phyloP scores from a whole-genome alignment of 2,888 invertebrate genomes.

The Monochamus alternatus region DNA sequence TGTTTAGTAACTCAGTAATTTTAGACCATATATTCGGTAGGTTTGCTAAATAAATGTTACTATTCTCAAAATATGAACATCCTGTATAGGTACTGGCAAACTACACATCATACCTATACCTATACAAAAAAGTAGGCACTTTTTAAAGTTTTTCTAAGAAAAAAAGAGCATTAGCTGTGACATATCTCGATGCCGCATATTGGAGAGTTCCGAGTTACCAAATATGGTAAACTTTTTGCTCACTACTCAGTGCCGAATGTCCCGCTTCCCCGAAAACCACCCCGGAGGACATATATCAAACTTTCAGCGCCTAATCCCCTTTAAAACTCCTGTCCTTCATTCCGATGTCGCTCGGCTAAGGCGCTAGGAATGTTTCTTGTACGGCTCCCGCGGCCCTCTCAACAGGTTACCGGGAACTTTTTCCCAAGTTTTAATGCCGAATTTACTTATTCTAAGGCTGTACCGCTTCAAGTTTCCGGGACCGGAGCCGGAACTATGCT shows the following conservation, averaged over 20 bases:
- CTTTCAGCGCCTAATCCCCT: slow-evolving; percentile 16
- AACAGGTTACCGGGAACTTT: slow-evolving; percentile 26
- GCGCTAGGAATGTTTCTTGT: slow-evolving; percentile 6
- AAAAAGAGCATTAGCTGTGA: no score
- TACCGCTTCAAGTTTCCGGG: slow-evolving; percentile 2
- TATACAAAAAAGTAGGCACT: no score
- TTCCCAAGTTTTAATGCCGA: slow-evolving; percentile 25
- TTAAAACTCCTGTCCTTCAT: slow-evolving; percentile 14
- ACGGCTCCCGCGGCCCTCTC: slow-evolving; percentile 6
- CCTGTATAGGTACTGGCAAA: no score
- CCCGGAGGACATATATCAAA: slow-evolving; percentile 12
- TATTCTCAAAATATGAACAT: no score
- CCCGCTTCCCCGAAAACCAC: not conserved
- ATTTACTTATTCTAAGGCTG: slow-evolving; percentile 22
- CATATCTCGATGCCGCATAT: no score
- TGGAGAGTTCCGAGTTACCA: no score
- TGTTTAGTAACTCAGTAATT: no score
- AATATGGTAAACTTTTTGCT: no score
- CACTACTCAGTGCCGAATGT: not conserved
- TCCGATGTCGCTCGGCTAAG: not conserved
- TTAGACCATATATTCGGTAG: no score
- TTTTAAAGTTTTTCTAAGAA: no score
- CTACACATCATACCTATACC: no score
- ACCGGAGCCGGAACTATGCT: slow-evolving; percentile 5
- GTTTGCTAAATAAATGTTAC: no score